A percentile compares a stretch with the other conserved stretches of the same genome.
phyloP scores from a whole-genome alignment of 2,888 invertebrate species.

The Hetaerina titia region DNA sequence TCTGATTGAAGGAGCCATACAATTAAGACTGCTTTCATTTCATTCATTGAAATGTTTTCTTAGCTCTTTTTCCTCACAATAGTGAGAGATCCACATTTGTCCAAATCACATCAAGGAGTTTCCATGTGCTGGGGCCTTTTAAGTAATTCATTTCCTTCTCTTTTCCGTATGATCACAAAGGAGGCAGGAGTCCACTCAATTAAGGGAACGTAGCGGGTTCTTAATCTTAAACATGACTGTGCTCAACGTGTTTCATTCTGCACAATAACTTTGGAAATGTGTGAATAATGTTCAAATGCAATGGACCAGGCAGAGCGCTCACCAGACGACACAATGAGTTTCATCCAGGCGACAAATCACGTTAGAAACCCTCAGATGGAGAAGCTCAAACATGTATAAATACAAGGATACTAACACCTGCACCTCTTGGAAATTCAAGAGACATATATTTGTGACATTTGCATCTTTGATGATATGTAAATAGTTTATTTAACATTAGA shows the following conservation, averaged over 20 bases:
- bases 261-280: neutral
- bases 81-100: neutral
- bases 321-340: too few species aligned
- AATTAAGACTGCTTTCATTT: neutral
- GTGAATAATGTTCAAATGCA: neutral
- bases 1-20: neutral
- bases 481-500: too few species aligned
- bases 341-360: too few species aligned
- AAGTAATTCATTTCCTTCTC: neutral
- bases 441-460: too few species aligned
- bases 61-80: neutral
- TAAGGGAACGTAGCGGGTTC: neutral
- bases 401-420: too few species aligned
- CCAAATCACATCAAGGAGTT: neutral
- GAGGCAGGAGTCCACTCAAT: neutral
- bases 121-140: neutral
- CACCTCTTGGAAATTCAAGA: too few species aligned
- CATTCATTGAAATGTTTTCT: slow-evolving; percentile 15
- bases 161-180: neutral
- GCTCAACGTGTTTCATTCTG: neutral
- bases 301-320: too few species aligned
- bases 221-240: neutral
- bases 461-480: too few species aligned
- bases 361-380: too few species aligned
- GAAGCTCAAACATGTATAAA: too few species aligned